Base-by-base conservation (phyloP, 2,797 vertebrate species). In the Melanotaenia maccullochi region DNA sequence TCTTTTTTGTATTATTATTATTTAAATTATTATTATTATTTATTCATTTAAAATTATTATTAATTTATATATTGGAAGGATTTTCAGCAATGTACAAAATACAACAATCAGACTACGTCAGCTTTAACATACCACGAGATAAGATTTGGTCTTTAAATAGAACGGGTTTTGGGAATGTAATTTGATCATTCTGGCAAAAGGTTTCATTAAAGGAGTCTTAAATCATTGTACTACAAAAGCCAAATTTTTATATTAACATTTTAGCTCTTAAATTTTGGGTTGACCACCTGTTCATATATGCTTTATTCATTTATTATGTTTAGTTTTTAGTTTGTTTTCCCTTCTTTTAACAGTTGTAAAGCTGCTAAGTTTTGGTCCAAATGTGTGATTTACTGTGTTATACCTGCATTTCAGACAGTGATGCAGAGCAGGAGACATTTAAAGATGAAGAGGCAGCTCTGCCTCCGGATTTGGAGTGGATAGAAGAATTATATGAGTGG, bases 381-480 rank as follows among this genome's bases (percentile, higher is more conserved):
- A 2, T 55, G 5, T 16, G 42, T 20, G 16, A 44, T 44, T 8
- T 44, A 44, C 18, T 44, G 42, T 44, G 16, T 44, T 68, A 4
- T 32, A n/a, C 6, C 1, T 59, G 11, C 71, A 18, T 86, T 88
- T 82, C 65, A 91, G 85, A 83, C 52, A 78, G 73, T 68, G 72
- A 20, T 60, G 38, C 68, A 57, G 67, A 4, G 59, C 76, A 85
- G 38, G 78, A 83, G 12, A 68, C 55, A 32, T 79, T 77, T 49
- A 61, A 55, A 22, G 85, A 91, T 51, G 85, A 91, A 51, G 86
- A 89, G 7, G n/a, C 52, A 40, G 40, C 62, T 7, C 30, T 85
- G 72, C 60, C 78, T 71, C 55, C 85, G 66, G 83, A 90, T 78
- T 70, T 86, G 38, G 76, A 90, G 38, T 92, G 86, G 85, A 83